Evolutionary conservation across 1,140 invertebrate genomes (phyloP).

Genomic region (Papilio xuthus): DNA sequence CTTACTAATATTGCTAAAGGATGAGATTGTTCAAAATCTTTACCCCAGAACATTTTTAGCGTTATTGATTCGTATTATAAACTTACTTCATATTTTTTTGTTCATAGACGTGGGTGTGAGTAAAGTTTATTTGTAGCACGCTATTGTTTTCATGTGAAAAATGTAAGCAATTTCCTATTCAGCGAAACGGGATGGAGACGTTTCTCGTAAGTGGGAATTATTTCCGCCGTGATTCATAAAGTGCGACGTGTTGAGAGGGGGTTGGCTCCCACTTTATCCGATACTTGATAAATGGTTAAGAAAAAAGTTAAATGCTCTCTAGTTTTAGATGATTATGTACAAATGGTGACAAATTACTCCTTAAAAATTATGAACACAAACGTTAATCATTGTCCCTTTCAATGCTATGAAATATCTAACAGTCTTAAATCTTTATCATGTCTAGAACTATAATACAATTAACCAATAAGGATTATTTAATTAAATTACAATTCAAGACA

Average conservation of each 20-base stretch:
- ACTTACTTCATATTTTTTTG: neutral
- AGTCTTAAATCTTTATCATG: too few relatives aligned
- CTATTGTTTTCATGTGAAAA: conserved; percentile 60
- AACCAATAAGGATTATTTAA: neutral
- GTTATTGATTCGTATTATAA: neutral
- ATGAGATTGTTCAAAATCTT: neutral
- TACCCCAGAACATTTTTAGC: neutral
- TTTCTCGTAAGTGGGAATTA: conserved; percentile 9
- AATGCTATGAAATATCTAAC: too few relatives aligned
- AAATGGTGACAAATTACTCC: too few relatives aligned
- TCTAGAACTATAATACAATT: too few relatives aligned
- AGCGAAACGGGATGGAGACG: conserved; percentile 44
- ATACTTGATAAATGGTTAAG: neutral
- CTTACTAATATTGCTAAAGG: neutral
- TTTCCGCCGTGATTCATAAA: conserved; percentile 26
- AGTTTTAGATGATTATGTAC: neutral
- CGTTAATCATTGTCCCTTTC: too few relatives aligned
- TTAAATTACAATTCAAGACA: neutral
- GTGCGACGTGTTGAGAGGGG: neutral
- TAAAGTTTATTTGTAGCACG: conserved; percentile 41
- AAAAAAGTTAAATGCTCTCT: neutral
- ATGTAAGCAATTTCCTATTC: conserved; percentile 63
- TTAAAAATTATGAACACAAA: too few relatives aligned
- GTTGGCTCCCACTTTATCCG: neutral
- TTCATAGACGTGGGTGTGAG: neutral